phyloP scores from a whole-genome alignment of 92 coral and sea anemone species.

The Blastomussa wellsi region DNA sequence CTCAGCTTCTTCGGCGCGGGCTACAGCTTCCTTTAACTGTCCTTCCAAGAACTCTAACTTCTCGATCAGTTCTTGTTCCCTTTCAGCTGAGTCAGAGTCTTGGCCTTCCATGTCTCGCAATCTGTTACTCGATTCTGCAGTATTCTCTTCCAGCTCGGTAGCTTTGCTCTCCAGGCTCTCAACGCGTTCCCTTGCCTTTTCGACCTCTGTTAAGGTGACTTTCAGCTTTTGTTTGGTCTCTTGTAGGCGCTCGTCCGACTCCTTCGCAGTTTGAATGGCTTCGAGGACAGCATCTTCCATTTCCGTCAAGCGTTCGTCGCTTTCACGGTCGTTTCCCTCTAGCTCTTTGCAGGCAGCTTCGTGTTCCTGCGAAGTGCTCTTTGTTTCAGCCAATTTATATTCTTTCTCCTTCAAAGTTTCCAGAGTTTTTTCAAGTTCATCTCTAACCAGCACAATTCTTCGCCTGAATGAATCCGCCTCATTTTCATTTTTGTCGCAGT shows the following conservation, averaged over 20 bases:
- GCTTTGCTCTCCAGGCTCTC: slow-evolving; percentile 45
- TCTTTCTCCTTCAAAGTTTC: slow-evolving; percentile 55
- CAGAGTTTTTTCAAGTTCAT: slow-evolving; percentile 43
- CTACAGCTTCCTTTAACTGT: slow-evolving; percentile 64
- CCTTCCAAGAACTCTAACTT: slow-evolving; percentile 69
- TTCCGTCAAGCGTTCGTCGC: slow-evolving; percentile 66
- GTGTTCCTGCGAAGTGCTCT: slow-evolving; percentile 44
- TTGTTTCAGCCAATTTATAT: slow-evolving; percentile 45
- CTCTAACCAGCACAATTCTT: slow-evolving; percentile 63
- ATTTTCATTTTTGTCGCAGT: slow-evolving; percentile 69
- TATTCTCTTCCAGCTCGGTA: slow-evolving; percentile 38
- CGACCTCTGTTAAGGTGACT: slow-evolving; percentile 67
- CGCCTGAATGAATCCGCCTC: slow-evolving; percentile 83
- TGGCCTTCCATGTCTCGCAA: slow-evolving; percentile 59
- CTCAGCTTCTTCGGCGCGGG: slow-evolving; percentile 81
- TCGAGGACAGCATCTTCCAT: slow-evolving; percentile 59
- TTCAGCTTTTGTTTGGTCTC: slow-evolving; percentile 67
- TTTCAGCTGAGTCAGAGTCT: slow-evolving; percentile 61
- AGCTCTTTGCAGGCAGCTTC: slow-evolving; percentile 73
- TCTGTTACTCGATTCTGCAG: slow-evolving; percentile 41
- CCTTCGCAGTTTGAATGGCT: slow-evolving; percentile 49
- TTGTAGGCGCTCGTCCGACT: slow-evolving; percentile 67
- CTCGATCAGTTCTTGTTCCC: slow-evolving; percentile 69
- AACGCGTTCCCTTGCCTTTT: slow-evolving; percentile 67
- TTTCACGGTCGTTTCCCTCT: slow-evolving; percentile 80